These are phyloP conservation scores for Hippopotamyrus pictus DNA, from an alignment of 2,797 vertebrate species.

Conservation along the genomic window DNA sequence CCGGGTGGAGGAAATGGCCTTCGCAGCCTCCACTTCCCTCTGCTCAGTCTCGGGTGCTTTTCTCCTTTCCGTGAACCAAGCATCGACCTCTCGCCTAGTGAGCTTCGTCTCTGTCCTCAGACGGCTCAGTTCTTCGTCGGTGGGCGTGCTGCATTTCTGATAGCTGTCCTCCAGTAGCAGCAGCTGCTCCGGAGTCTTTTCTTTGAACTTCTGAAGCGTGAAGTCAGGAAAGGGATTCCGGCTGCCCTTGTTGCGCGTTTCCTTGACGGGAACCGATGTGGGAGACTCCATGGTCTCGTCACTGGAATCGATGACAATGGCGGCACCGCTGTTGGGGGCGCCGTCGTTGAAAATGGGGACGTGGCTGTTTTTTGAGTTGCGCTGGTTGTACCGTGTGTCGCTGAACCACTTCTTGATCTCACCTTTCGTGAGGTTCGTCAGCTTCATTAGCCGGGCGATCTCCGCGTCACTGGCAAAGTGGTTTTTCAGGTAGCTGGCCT, in stretches of 20 bases:
- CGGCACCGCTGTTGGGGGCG: slow-evolving; percentile 54
- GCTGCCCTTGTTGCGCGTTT: slow-evolving; percentile 60
- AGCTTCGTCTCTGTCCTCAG: slow-evolving; percentile 88
- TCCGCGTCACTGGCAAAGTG: slow-evolving; percentile 90
- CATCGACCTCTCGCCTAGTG: slow-evolving; percentile 86
- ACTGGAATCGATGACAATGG: slow-evolving; percentile 91
- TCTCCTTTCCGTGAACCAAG: slow-evolving; percentile 90
- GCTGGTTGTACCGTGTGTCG: slow-evolving; percentile 97
- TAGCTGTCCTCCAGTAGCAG: slow-evolving; percentile 86
- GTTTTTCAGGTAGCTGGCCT: slow-evolving; percentile 93
- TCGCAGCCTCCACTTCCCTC: slow-evolving; percentile 61
- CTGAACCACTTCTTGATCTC: slow-evolving; percentile 99
- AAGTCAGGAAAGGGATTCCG: slow-evolving; percentile 86
- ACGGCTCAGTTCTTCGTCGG: slow-evolving; percentile 85
- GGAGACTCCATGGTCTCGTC: slow-evolving; percentile 86
- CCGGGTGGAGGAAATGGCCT: slow-evolving; percentile 54
- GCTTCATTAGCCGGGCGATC: slow-evolving; percentile 87
- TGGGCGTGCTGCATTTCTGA: slow-evolving; percentile 70
- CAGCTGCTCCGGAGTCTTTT: slow-evolving; percentile 89
- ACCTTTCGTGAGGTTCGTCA: slow-evolving; percentile 90
- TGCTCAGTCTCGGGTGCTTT: slow-evolving; percentile 65
- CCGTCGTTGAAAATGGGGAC: slow-evolving; percentile 71
- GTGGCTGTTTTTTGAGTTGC: slow-evolving; percentile 93
- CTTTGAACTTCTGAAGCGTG: slow-evolving; percentile 88
- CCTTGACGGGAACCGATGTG: slow-evolving; percentile 55